Evolutionary conservation across 2,888 invertebrate genomes (phyloP), one percentile per base, ranked within the genome.

Genomic region (Stenodera caucasica): DNA sequence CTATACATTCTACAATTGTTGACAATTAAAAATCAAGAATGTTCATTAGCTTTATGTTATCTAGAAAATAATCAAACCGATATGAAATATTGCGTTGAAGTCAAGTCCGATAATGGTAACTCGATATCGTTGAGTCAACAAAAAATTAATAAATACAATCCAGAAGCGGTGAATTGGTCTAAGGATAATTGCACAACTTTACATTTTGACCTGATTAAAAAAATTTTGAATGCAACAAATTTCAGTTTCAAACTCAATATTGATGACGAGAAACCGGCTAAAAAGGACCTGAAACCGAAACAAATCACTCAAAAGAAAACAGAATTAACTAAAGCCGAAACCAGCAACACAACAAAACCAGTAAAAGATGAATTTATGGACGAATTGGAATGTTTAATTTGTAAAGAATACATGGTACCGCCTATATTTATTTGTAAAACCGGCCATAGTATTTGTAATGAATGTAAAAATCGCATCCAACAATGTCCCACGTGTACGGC

Each of bases 321-420:
- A 8, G 5, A 3, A 23, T 49, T 23, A 23, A 49, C 23, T 21
- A n/a, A n/a, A n/a, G 14, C 26, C 26, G 14, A 5, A 15, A 26
- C 21, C 8, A 21, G 12, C 3, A 12, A n/a, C 23, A 33, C 9
- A 18, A 53, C 7, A 1, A 26, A 30, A 53, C 23, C 32, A 1
- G 40, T 55, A 18, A 70, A 72, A 49, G 69, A 70, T 7, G 62
- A 63, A n/a, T 61, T 73, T 53, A 57, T 73, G 26, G 57, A 64
- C 3, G 71, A 72, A 53, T 45, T 73, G 32, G 73, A 73, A 57
- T 73, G 73, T 57, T 70, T 70, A 1, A 63, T 72, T 45, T 72
- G 71, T 49, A 68, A 66, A 37, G 70, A 72, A 29, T 71, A 65
- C 51, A 71, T 73, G 70, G 55, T 67, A 30, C 65, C 71, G 3